Evolutionary conservation across 2,888 invertebrate genomes (phyloP).

Genomic region (Micoletzkya japonica): DNA sequence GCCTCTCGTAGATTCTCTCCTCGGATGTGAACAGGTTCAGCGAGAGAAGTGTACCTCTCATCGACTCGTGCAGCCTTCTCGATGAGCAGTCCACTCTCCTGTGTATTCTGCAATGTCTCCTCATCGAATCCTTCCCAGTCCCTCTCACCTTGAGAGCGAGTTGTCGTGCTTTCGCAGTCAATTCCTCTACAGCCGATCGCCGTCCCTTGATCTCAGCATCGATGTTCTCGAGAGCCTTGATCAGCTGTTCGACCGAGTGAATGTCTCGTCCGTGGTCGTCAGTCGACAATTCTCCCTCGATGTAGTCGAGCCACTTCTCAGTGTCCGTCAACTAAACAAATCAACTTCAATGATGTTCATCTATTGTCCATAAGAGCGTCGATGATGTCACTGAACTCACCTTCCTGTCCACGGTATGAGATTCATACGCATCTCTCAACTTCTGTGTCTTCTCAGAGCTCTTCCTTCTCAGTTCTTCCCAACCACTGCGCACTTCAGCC

Average conservation of each 20-base stretch:
- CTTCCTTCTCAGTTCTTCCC: slow-evolving; percentile 78
- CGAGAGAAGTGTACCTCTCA: slow-evolving; percentile 67
- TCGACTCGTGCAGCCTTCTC: slow-evolving; percentile 75
- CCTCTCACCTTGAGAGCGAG: slow-evolving; percentile 31
- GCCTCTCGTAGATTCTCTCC: slow-evolving; percentile 91
- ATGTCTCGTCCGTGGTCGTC: slow-evolving; percentile 86
- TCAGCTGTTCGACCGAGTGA: slow-evolving; percentile 80
- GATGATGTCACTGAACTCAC: background rate
- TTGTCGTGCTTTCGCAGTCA: slow-evolving; percentile 66
- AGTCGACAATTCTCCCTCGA: slow-evolving; percentile 77
- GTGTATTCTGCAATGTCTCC: slow-evolving; percentile 31
- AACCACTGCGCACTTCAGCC: slow-evolving; percentile 82
- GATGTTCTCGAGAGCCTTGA: slow-evolving; percentile 68
- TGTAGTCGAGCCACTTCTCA: slow-evolving; percentile 82
- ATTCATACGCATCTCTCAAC: slow-evolving; percentile 58
- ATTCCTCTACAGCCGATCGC: slow-evolving; percentile 45
- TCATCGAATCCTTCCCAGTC: background rate
- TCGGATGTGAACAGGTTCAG: slow-evolving; percentile 71
- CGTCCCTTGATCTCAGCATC: slow-evolving; percentile 53
- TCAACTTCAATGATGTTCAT: background rate
- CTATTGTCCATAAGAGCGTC: background rate
- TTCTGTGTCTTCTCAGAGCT: slow-evolving; percentile 75
- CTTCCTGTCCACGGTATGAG: slow-evolving; percentile 44
- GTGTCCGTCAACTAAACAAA: slow-evolving; percentile 78
- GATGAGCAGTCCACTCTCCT: slow-evolving; percentile 68